Conservation (phyloP, 1,140 invertebrate genomes). For the Drosophila albomicans region DNA sequence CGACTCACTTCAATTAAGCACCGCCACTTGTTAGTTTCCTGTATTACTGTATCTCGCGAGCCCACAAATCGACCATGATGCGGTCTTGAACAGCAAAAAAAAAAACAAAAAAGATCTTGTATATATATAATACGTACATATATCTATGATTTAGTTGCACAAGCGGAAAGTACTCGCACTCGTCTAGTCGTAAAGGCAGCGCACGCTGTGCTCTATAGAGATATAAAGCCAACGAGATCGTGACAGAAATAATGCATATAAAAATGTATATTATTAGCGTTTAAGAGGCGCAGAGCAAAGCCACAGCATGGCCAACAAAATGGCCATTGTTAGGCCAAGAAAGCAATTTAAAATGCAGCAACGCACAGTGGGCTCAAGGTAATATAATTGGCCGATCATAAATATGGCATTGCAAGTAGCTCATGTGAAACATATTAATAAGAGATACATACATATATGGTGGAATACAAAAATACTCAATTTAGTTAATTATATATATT, state of each 20-base stretch:
- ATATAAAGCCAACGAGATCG: slow-evolving; percentile 81
- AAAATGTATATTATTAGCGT: slow-evolving; percentile 81
- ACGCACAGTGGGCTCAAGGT: slow-evolving; percentile 37
- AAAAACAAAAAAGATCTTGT: background rate
- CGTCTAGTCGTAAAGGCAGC: slow-evolving; percentile 30
- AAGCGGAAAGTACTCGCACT: slow-evolving; percentile 15
- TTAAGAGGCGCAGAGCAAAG: slow-evolving; percentile 48
- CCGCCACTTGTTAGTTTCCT: slow-evolving; percentile 54
- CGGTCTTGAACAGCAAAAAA: slow-evolving; percentile 38
- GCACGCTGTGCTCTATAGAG: slow-evolving; percentile 58
- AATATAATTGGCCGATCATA: background rate
- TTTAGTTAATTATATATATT: no score
- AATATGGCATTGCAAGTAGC: no score
- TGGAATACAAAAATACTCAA: no score
- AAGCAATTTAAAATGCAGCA: slow-evolving; percentile 58
- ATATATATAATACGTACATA: background rate
- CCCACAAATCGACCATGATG: slow-evolving; percentile 49
- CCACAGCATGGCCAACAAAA: slow-evolving; percentile 52
- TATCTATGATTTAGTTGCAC: slow-evolving; percentile 48
- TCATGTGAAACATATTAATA: no score
- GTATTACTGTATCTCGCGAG: slow-evolving; percentile 26
- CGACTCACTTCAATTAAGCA: slow-evolving; percentile 71
- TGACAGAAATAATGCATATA: slow-evolving; percentile 82
- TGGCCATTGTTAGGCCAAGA: slow-evolving; percentile 54
- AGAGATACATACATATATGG: no score